These are phyloP conservation scores for Pocillopora meandrina DNA, from an alignment of 92 coral and sea anemone species.

Conservation along the genomic window DNA sequence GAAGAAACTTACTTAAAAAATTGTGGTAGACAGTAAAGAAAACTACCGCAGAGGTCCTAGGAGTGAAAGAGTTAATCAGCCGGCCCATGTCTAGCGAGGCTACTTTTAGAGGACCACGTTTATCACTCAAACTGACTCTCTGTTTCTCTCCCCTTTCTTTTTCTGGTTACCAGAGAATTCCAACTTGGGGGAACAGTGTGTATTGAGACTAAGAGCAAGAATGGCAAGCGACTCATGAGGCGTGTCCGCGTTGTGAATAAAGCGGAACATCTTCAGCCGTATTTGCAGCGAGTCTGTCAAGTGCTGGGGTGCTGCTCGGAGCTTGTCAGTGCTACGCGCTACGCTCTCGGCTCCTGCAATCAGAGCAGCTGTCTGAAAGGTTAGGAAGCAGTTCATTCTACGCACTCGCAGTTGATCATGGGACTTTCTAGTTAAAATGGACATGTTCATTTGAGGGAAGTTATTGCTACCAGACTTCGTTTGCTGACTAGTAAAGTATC, in stretches of 20 bases:
- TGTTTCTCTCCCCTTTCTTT: background rate
- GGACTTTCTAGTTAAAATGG: background rate
- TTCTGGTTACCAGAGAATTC: constrained; percentile 57
- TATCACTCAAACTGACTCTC: background rate
- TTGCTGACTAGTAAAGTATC: too few species aligned
- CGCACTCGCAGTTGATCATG: background rate
- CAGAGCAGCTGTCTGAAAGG: constrained; percentile 77
- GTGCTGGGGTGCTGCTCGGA: constrained; percentile 93
- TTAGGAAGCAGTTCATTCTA: constrained; percentile 11
- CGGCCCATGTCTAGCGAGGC: too few species aligned
- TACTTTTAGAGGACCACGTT: background rate
- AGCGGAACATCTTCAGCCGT: constrained; percentile 86
- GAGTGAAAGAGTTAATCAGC: too few species aligned
- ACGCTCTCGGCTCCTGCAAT: constrained; percentile 82
- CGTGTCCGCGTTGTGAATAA: constrained; percentile 94
- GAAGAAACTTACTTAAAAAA: too few species aligned
- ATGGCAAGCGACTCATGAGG: constrained; percentile 96
- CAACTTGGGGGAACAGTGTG: constrained; percentile 98
- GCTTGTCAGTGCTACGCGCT: constrained; percentile 80
- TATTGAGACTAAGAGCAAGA: constrained; percentile 96
- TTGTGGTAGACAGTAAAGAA: too few species aligned
- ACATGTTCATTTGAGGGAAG: background rate
- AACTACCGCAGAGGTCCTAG: too few species aligned
- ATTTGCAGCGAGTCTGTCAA: constrained; percentile 92
- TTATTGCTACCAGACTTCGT: too few species aligned